Percentiles rank a stretch among this genome's conserved stretches.
Evolutionary conservation across 2,113 vertebrate genomes (phyloP).

Genomic region (Malurus alboscapulatus): DNA sequence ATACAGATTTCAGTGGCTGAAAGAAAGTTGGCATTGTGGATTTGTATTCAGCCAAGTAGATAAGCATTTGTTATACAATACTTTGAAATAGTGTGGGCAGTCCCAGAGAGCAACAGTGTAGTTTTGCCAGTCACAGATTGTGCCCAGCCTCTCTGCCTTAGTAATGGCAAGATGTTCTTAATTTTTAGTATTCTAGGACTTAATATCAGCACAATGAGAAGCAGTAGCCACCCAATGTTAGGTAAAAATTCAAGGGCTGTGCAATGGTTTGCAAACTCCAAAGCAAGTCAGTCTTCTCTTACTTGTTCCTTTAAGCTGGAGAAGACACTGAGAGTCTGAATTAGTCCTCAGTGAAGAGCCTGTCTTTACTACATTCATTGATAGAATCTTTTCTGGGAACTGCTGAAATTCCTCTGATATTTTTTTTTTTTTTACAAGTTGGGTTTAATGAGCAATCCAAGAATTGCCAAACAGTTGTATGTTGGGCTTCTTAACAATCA

Average conservation of each 20-base stretch:
- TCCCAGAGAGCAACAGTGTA: neutral
- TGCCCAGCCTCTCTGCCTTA: neutral
- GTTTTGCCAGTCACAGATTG: neutral
- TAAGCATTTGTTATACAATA: neutral
- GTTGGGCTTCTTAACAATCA: neutral
- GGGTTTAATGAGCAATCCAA: slow-evolving; percentile 19
- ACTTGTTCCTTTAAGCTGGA: slow-evolving; percentile 5
- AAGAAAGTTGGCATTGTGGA: neutral
- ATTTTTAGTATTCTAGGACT: slow-evolving; percentile 1
- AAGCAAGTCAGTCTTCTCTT: neutral
- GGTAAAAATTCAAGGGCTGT: neutral
- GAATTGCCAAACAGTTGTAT: neutral
- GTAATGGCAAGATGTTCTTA: neutral
- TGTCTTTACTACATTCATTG: neutral
- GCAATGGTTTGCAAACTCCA: neutral
- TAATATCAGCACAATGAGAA: neutral
- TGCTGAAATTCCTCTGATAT: slow-evolving; percentile 5
- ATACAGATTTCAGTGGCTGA: neutral
- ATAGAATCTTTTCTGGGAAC: neutral
- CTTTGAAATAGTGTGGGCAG: neutral
- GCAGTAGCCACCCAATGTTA: neutral
- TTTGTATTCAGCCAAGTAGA: neutral
- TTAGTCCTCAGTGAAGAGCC: slow-evolving; percentile 4
- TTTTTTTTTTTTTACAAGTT: neutral
- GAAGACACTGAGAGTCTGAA: neutral